phyloP scores from a whole-genome alignment of 2,113 vertebrate genomes.

The Lynx canadensis region DNA sequence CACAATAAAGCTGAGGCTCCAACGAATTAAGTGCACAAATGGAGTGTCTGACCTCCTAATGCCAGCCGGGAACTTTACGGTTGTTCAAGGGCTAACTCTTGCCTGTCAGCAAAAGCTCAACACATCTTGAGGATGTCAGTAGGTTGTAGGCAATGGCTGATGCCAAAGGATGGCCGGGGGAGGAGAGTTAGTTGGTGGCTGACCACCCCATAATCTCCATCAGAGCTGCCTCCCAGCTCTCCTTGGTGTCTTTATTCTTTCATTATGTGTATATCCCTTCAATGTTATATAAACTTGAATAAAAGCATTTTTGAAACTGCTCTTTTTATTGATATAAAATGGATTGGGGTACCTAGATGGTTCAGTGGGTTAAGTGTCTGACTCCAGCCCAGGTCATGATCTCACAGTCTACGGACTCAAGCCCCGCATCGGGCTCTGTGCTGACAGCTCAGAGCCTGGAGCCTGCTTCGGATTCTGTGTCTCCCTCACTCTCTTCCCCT shows the following conservation, averaged over 20 bases:
- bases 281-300: neutral
- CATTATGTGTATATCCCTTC: neutral
- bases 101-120: neutral
- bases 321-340: neutral
- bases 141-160: neutral
- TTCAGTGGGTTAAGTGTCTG: too few species aligned
- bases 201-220: neutral
- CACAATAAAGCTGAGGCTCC: neutral
- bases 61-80: neutral
- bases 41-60: neutral
- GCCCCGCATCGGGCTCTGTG: too few species aligned
- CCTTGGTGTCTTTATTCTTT: neutral
- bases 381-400: too few species aligned
- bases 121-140: neutral
- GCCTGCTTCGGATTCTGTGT: too few species aligned
- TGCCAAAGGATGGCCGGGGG: neutral
- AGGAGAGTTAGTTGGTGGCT: neutral
- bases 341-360: too few species aligned
- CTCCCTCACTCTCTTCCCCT: too few species aligned
- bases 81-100: neutral
- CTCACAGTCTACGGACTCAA: too few species aligned
- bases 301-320: constrained; percentile 14
- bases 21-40: neutral
- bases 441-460: too few species aligned
- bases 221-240: neutral